phyloP scores from a whole-genome alignment of 2,113 vertebrate species.

The Odocoileus hemionus region DNA sequence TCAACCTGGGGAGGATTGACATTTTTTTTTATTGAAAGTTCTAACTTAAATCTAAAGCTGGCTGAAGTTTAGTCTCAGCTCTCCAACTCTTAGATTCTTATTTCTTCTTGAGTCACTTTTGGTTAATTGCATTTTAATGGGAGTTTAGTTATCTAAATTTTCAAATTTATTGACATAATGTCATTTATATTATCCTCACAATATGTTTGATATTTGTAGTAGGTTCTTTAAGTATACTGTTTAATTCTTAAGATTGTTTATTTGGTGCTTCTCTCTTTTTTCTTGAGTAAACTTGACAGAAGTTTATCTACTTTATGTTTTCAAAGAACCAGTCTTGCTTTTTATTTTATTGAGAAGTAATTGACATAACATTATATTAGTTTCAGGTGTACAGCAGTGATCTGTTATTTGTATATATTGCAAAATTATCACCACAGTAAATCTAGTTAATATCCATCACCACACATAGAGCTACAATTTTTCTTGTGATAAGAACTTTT shows the following conservation, averaged over 20 bases:
- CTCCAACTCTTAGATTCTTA: neutral
- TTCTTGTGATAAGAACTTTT: neutral
- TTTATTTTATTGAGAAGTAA: neutral
- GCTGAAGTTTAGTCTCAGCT: neutral
- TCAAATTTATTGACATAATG: neutral
- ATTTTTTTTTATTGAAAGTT: neutral
- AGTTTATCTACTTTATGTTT: neutral
- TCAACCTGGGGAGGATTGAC: neutral
- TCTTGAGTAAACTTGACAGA: neutral
- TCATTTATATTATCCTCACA: neutral
- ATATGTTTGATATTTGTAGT: neutral
- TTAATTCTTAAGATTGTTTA: neutral
- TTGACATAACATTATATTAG: neutral
- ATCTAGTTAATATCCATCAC: neutral
- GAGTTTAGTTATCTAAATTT: neutral
- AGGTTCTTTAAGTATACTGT: neutral
- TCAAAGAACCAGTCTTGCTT: neutral
- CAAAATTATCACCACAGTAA: neutral
- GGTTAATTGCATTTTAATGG: neutral
- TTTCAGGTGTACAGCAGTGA: neutral
- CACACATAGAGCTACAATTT: neutral
- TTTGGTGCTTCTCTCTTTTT: neutral
- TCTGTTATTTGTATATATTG: neutral
- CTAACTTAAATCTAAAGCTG: neutral
- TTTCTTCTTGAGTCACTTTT: neutral